A percentile compares a stretch with the other conserved stretches of the same genome.
These are phyloP conservation scores for Myopa tessellatipennis DNA, from an alignment of 2,888 invertebrate species.

Conservation along the genomic window DNA sequence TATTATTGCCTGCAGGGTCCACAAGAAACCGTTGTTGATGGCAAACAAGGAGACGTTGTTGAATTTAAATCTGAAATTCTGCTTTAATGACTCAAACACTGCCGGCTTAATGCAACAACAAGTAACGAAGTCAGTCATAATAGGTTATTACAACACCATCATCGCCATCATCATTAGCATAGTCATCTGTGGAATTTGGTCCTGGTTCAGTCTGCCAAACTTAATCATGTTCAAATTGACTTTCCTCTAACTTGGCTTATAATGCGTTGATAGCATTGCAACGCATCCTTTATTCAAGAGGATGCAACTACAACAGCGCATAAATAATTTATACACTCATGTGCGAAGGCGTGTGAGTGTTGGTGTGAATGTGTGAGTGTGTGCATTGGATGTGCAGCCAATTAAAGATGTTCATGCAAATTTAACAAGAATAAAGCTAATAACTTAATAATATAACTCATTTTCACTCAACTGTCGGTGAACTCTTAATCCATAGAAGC, in stretches of 20 bases:
- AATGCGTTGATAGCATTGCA: neutral
- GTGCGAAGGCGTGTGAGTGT: neutral
- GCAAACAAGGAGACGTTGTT: neutral
- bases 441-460: constrained; percentile 26
- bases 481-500: too few relatives aligned
- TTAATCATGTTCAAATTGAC: neutral
- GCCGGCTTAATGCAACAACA: too few relatives aligned
- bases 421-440: constrained; percentile 18
- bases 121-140: too few relatives aligned
- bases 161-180: too few relatives aligned
- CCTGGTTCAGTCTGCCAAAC: neutral
- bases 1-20: too few relatives aligned
- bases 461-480: neutral
- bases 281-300: neutral
- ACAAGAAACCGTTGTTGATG: neutral
- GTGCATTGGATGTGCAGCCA: constrained; percentile 1
- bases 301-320: neutral
- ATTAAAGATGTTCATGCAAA: constrained; percentile 3
- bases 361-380: neutral
- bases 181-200: too few relatives aligned
- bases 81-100: neutral
- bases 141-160: too few relatives aligned
- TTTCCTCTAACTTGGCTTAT: neutral
- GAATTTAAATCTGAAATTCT: neutral
- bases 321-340: neutral